Evolutionary conservation across 2,888 invertebrate genomes (phyloP).

Genomic region (Noctua janthina): DNA sequence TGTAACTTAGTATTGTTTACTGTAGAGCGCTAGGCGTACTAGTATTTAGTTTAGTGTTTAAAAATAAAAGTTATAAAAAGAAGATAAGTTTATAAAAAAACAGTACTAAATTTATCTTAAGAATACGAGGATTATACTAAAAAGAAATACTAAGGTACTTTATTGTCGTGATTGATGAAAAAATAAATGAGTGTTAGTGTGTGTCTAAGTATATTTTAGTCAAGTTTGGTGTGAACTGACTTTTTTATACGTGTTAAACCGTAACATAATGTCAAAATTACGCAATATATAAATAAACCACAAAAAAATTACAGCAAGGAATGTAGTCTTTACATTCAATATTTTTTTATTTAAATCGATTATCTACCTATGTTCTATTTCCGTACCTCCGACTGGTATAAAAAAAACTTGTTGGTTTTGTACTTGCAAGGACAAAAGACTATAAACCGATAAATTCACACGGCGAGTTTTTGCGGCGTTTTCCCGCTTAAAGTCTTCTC

Average conservation of each 20-base stretch:
- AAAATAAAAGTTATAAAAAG: no score
- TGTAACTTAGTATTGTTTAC: neutral
- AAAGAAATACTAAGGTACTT: neutral
- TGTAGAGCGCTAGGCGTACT: neutral
- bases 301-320: conserved; percentile 2
- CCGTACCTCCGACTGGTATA: neutral
- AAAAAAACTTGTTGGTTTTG: conserved; percentile 4
- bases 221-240: neutral
- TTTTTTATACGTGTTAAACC: neutral
- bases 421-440: conserved; percentile 11
- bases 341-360: neutral
- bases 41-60: neutral
- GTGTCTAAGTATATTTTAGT: no score
- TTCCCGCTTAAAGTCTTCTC: no score
- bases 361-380: conserved; percentile 11
- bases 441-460: conserved; percentile 8
- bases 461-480: no score
- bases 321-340: conserved; percentile 11
- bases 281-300: conserved; percentile 6
- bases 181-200: neutral
- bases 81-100: no score
- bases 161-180: neutral
- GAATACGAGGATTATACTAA: neutral
- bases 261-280: no score
- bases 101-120: no score